phyloP scores from a whole-genome alignment of 2,797 vertebrate genomes.

The Clarias laeviceps region DNA sequence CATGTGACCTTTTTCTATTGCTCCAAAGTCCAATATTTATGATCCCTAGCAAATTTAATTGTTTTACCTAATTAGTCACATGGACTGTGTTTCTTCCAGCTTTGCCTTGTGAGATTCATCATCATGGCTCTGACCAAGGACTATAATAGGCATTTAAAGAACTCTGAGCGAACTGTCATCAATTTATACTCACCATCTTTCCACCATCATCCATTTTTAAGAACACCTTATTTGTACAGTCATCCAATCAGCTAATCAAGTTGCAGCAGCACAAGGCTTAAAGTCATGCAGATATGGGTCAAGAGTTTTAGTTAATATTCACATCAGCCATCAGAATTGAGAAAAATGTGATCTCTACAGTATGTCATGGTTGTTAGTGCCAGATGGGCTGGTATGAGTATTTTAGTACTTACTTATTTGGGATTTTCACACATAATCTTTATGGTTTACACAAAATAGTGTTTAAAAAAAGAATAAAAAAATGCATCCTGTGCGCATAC shows the following conservation, averaged over 20 bases:
- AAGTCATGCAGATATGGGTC: not conserved
- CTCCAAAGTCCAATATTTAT: too few relatives aligned
- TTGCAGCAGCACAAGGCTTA: not conserved
- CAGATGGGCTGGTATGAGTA: not conserved
- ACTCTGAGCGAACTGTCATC: too few relatives aligned
- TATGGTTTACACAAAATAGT: not conserved
- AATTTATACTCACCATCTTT: not conserved
- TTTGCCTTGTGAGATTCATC: conserved; percentile 62
- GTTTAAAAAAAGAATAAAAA: not conserved
- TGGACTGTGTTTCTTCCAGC: conserved; percentile 31
- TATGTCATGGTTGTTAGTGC: not conserved
- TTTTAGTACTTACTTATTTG: not conserved
- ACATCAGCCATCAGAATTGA: not conserved
- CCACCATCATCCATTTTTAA: not conserved
- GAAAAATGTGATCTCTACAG: not conserved
- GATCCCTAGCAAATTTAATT: too few relatives aligned
- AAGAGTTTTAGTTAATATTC: not conserved
- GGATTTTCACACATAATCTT: not conserved
- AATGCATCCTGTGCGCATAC: not conserved
- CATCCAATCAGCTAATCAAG: not conserved
- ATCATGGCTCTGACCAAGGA: conserved; percentile 43
- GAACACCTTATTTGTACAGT: not conserved
- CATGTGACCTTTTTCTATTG: too few relatives aligned
- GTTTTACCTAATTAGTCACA: too few relatives aligned
- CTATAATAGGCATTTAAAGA: conserved; percentile 6